Base-by-base conservation (phyloP, 2,797 vertebrate species). In the Enteromius trimaculatus region DNA sequence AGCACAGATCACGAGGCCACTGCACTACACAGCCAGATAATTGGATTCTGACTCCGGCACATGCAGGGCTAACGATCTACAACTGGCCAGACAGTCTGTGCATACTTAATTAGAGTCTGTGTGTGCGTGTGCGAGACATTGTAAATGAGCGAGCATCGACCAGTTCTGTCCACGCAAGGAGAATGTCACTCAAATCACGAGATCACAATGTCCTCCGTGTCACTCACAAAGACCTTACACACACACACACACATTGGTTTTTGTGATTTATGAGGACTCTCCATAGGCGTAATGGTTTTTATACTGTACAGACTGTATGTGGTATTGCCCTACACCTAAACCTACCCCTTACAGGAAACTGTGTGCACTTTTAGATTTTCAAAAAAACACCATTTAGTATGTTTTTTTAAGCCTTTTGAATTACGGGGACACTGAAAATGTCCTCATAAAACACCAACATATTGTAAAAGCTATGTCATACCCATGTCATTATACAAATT, bases 101-200 rank as follows among this genome's bases (percentile, higher is more conserved):
- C 65, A 75, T 81, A 49, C 11, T 69, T 70, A 83, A 78, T 53
- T 39, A 65, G 16, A 53, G 17, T 13, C 19, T 64, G 2, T 31
- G 23, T 29, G 72, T 51, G n/a, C 14, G 47, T 78, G 77, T n/a
- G 6, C 2, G 69, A 1, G 55, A 58, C 39, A 16, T 34, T 79
- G 29, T 44, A 51, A 82, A 65, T 72, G 75, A 72, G 47, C 37
- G 58, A 64, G 1, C 17, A 82, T 82, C 21, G 76, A 86, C 69
- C 49, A 66, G 44, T 66, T 68, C 53, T 83, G 69, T 69, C 29
- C 16, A 79, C 3, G 58, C 9, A 80, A 79, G 62, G 58, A 86
- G 49, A 79, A 31, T 82, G 76, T 79, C 80, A 75, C 34, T 74
- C n/a, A 85, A 26, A 78, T 34, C 29, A 0, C 66, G 74, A 79